These are phyloP conservation scores for Syrista parreyssii DNA, from an alignment of 2,888 invertebrate genomes.

Conservation along the genomic window DNA sequence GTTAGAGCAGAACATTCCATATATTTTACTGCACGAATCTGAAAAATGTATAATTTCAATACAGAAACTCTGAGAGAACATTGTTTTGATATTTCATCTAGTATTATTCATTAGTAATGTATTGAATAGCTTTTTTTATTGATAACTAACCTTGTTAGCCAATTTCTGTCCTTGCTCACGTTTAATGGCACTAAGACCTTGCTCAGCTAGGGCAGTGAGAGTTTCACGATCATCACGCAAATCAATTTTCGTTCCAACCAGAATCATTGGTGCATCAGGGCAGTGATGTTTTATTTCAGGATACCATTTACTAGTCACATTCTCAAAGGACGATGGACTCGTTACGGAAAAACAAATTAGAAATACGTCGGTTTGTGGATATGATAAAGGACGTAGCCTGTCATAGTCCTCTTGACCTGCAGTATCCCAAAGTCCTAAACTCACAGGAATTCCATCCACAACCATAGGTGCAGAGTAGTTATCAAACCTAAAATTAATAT, in stretches of 20 bases:
- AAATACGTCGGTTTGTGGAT: slow-evolving; percentile 99
- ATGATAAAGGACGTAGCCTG: slow-evolving; percentile 93
- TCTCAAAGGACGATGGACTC: slow-evolving; percentile 99
- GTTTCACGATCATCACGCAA: slow-evolving; percentile 98
- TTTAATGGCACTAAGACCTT: slow-evolving; percentile 95
- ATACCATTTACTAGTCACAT: slow-evolving; percentile 99
- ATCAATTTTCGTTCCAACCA: slow-evolving; percentile 99
- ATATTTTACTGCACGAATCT: slow-evolving; percentile 97
- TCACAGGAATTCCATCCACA: slow-evolving; percentile 97
- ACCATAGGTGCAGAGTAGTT: slow-evolving; percentile 99
- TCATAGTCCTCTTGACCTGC: slow-evolving; percentile 99
- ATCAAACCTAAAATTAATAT: slow-evolving; percentile 80
- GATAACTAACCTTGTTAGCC: slow-evolving; percentile 80
- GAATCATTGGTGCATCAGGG: slow-evolving; percentile 98
- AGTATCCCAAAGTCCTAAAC: slow-evolving; percentile 97
- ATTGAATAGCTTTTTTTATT: slow-evolving; percentile 1
- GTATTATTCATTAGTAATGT: background rate
- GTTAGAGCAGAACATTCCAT: slow-evolving; percentile 99
- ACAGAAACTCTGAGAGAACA: background rate
- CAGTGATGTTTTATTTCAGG: slow-evolving; percentile 99
- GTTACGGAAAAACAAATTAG: slow-evolving; percentile 99
- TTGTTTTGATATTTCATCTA: background rate
- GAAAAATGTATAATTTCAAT: background rate
- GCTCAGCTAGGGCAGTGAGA: slow-evolving; percentile 88
- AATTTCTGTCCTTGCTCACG: slow-evolving; percentile 98